A percentile compares a stretch with the other conserved stretches of the same genome.
These are phyloP conservation scores for Terebella lapidaria DNA, from an alignment of 2,888 invertebrate species.

Conservation along the genomic window DNA sequence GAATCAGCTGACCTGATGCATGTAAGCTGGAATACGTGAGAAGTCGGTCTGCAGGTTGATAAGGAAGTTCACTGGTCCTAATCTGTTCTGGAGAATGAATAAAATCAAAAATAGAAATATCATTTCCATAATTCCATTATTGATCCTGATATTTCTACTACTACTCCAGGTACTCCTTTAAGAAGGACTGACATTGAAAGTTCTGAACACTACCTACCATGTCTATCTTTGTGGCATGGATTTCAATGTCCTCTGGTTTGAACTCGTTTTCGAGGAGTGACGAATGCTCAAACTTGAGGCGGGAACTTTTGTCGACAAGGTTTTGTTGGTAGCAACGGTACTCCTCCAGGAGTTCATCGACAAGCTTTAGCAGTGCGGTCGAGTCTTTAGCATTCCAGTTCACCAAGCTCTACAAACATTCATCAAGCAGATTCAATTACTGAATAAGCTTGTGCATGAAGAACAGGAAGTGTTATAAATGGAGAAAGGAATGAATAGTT, in stretches of 20 bases:
- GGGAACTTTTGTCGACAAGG: slow-evolving; percentile 50
- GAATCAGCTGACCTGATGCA: slow-evolving; percentile 23
- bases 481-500: no score
- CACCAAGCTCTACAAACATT: no score
- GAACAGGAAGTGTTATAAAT: no score
- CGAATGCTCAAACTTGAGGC: slow-evolving; percentile 64
- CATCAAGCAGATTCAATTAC: no score
- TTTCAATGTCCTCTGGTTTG: slow-evolving; percentile 63
- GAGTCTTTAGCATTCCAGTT: no score
- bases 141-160: not conserved
- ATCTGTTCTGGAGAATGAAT: slow-evolving; percentile 3
- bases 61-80: slow-evolving; percentile 62
- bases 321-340: slow-evolving; percentile 63
- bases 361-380: slow-evolving; percentile 61
- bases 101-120: not conserved
- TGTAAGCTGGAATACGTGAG: slow-evolving; percentile 61
- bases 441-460: no score
- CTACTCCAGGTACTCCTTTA: no score
- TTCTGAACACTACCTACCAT: slow-evolving; percentile 28
- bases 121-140: not conserved
- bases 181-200: not conserved
- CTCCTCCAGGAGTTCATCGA: slow-evolving; percentile 61
- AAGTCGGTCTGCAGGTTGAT: slow-evolving; percentile 65
- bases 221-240: slow-evolving; percentile 56
- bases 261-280: slow-evolving; percentile 61